Percentiles rank a stretch among this genome's conserved stretches.
phyloP scores from a whole-genome alignment of 2,797 vertebrate genomes.

The Pelobates cultripes region DNA sequence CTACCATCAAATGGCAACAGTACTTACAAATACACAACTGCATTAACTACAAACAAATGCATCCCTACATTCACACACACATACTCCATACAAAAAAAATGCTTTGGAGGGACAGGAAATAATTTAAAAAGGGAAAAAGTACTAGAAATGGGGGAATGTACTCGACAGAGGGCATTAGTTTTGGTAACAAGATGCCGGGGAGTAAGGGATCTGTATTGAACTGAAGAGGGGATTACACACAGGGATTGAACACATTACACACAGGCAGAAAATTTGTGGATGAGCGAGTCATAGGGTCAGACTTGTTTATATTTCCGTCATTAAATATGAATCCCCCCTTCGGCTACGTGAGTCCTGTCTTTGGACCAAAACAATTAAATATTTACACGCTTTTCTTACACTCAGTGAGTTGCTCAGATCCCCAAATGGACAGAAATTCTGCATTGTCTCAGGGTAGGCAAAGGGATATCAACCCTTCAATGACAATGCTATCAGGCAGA shows the following conservation, averaged over 20 bases:
- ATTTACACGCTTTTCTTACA: conserved; percentile 48
- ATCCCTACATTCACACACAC: too few relatives aligned
- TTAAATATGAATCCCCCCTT: conserved; percentile 59
- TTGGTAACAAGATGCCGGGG: too few relatives aligned
- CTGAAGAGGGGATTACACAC: too few relatives aligned
- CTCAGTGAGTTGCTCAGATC: conserved; percentile 10
- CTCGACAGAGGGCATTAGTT: too few relatives aligned
- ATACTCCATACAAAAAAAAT: too few relatives aligned
- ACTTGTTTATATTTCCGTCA: conserved; percentile 51
- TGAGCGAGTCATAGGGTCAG: neutral
- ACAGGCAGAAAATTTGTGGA: too few relatives aligned
- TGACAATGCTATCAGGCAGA: neutral
- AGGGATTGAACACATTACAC: too few relatives aligned
- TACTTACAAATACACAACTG: too few relatives aligned
- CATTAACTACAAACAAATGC: too few relatives aligned
- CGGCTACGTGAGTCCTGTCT: conserved; percentile 57
- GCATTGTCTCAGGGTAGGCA: neutral
- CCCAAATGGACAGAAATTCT: conserved; percentile 4
- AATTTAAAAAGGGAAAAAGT: neutral
- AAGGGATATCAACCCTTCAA: neutral
- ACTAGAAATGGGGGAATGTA: too few relatives aligned
- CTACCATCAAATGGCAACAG: too few relatives aligned
- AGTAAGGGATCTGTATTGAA: too few relatives aligned
- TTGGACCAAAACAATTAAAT: conserved; percentile 58
- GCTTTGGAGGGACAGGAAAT: neutral